Percentiles rank a stretch among this genome's conserved stretches.
These are phyloP conservation scores for Phyllotis vaccarum DNA, from an alignment of 2,797 vertebrate species.

Conservation along the genomic window DNA sequence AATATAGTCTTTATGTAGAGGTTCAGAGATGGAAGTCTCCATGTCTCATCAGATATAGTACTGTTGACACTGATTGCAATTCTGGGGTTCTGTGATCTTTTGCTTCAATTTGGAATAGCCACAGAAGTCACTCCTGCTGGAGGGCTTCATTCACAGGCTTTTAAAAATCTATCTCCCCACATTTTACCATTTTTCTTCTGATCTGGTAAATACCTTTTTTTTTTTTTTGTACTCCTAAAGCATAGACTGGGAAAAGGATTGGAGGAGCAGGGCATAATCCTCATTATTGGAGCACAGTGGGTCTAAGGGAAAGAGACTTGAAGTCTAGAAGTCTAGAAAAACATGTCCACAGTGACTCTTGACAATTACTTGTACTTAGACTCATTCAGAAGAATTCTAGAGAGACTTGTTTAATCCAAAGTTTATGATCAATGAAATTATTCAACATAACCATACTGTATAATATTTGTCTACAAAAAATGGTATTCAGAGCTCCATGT, in stretches of 20 bases:
- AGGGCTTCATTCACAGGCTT: constrained; percentile 1
- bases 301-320: constrained; percentile 15
- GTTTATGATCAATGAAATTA: constrained; percentile 23
- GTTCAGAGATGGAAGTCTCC: constrained; percentile 6
- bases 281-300: constrained; percentile 24
- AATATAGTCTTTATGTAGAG: neutral
- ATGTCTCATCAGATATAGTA: too few species aligned
- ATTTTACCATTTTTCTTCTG: constrained; percentile 26
- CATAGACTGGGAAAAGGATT: neutral
- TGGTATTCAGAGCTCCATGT: constrained; percentile 2
- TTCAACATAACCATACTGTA: neutral
- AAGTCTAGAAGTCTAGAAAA: constrained; percentile 50
- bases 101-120: too few species aligned
- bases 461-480: neutral
- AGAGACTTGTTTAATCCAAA: constrained; percentile 41
- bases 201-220: constrained; percentile 40
- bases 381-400: constrained; percentile 52
- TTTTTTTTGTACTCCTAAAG: constrained; percentile 21
- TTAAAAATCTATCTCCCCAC: neutral
- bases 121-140: constrained; percentile 44
- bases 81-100: too few species aligned
- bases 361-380: constrained; percentile 16
- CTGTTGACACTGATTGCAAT: too few species aligned
- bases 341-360: neutral
- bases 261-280: neutral